Evolutionary conservation across 1,140 invertebrate genomes (phyloP), one percentile per base, ranked within the genome.

Genomic region (Hylyphantes graminicola): DNA sequence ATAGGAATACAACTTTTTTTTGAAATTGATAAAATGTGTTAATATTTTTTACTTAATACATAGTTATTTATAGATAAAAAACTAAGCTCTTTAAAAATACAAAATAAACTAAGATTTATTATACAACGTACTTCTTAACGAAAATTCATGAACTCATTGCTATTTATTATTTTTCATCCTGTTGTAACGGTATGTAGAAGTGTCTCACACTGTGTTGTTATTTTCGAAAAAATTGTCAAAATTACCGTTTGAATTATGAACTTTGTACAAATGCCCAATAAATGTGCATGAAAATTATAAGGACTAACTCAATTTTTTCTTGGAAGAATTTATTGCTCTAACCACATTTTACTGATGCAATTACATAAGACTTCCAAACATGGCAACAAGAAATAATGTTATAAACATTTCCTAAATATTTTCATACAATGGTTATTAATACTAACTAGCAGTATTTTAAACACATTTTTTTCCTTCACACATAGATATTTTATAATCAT

Each of bases 251-350:
- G 17, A 61, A 61, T 15, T 2, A 61, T 3, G 17, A 61, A 15
- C 17, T 61, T 12, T 61, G 57, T 61, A 17, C 2, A 15, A 6
- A 61, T 35, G 35, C 35, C 35, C 35, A 35, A 35, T 35, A 35
- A 35, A 35, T 35, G 35, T 35, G 1, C 5, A 35, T 35, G 35
- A 35, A 35, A 35, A 35, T n/a, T 35, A 35, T 35, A 35, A 35
- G 35, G 35, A 35, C 35, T 35, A 35, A 35, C 35, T 35, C 35
- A 35, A 35, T 35, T 35, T 35, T 35, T 73, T 81, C 57, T 73
- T 81, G 54, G 61, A 83, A 83, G 80, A 83, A 65, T 83, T 83
- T 83, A 83, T 83, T 83, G 80, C 80, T 83, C 61, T 83, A 83
- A 50, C 80, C 68, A 64, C 35, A 83, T n/a, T 74, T 65, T 48